Conservation (phyloP, 2,113 vertebrate genomes). For the Megaceryle maxima region DNA sequence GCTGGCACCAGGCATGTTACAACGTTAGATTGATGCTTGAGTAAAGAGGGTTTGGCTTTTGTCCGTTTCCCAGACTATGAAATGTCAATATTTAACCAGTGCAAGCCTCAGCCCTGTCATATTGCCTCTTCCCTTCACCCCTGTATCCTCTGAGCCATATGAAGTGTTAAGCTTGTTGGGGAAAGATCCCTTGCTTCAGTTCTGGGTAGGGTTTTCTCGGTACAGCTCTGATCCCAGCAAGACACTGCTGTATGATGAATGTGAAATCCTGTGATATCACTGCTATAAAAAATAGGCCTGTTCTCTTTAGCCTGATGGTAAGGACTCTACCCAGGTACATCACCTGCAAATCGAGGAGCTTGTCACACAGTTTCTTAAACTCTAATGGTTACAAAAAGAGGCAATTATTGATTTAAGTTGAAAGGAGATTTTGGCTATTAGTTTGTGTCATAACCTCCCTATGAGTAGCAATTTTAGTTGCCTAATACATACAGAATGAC, state of each 20-base stretch:
- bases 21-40: fast-evolving
- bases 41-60: not conserved
- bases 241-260: not conserved
- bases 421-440: not conserved
- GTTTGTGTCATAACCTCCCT: not conserved
- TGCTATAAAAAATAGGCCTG: not conserved
- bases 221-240: not conserved
- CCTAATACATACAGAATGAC: not conserved
- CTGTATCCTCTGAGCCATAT: not conserved
- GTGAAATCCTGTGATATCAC: not conserved
- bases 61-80: not conserved
- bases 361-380: not conserved
- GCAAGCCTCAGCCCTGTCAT: not conserved
- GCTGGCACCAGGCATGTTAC: not conserved
- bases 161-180: not conserved
- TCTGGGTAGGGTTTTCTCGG: fast-evolving
- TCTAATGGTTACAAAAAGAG: not conserved
- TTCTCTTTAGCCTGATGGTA: not conserved
- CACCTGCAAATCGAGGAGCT: not conserved
- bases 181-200: not conserved
- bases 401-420: not conserved
- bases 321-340: not conserved
- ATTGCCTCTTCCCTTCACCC: not conserved
- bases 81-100: not conserved
- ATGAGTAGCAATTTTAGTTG: not conserved